phyloP scores from a whole-genome alignment of 2,797 vertebrate genomes.

The Pipistrellus pipistrellus region DNA sequence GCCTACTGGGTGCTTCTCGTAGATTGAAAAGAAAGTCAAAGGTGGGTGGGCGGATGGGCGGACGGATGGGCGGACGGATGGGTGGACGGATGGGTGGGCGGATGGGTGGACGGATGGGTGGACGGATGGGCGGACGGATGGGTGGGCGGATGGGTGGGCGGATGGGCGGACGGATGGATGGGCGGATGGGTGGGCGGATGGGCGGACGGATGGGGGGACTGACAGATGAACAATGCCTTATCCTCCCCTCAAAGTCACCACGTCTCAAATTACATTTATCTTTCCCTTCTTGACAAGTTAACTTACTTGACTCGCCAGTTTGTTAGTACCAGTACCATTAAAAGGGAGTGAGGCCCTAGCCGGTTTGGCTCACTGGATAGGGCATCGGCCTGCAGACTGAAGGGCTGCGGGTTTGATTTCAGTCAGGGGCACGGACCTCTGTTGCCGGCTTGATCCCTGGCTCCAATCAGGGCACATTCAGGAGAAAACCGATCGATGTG shows the following conservation, averaged over 20 bases:
- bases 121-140: neutral
- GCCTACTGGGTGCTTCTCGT: neutral
- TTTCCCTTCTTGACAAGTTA: slow-evolving; percentile 37
- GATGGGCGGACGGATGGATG: neutral
- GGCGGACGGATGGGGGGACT: neutral
- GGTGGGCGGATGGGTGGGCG: neutral
- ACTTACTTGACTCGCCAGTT: neutral
- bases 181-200: too few relatives aligned
- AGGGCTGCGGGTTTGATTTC: too few relatives aligned
- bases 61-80: neutral
- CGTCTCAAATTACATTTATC: slow-evolving; percentile 21
- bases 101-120: neutral
- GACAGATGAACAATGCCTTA: neutral
- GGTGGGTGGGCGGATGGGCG: neutral
- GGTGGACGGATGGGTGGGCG: neutral
- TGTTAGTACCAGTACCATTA: neutral
- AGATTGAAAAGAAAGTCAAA: neutral
- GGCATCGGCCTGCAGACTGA: too few relatives aligned
- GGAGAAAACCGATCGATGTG: too few relatives aligned
- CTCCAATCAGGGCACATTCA: too few relatives aligned
- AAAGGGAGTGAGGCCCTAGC: neutral
- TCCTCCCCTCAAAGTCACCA: neutral
- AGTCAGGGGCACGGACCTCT: too few relatives aligned
- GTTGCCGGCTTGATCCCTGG: too few relatives aligned
- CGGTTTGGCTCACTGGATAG: too few relatives aligned